Percentiles rank a stretch among this genome's conserved stretches.
phyloP scores from a whole-genome alignment of 2,797 vertebrate species.

The Amazona finschi region DNA sequence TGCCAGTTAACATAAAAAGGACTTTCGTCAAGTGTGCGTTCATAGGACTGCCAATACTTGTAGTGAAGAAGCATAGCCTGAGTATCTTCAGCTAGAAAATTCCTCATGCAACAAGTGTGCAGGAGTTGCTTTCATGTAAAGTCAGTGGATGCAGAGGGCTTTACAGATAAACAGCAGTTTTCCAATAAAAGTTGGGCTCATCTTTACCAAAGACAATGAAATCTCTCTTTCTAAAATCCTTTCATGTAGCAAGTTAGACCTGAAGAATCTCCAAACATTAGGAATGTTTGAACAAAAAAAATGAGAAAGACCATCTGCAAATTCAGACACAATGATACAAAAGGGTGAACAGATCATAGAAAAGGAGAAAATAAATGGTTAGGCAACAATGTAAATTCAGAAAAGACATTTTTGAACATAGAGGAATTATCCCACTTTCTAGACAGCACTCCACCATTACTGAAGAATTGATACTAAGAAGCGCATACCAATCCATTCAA shows the following conservation, averaged over 20 bases:
- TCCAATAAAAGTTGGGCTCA: not conserved
- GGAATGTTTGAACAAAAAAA: not conserved
- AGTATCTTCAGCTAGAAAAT: not conserved
- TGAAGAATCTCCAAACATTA: not conserved
- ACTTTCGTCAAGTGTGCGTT: not conserved
- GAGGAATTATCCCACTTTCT: not conserved
- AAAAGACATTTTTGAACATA: not conserved
- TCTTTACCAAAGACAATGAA: not conserved
- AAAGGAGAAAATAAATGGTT: not conserved
- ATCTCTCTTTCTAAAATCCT: not conserved
- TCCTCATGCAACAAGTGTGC: not conserved
- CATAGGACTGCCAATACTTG: not conserved
- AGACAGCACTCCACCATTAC: not conserved
- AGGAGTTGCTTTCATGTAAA: not conserved
- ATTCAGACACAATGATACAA: not conserved
- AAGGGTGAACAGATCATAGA: not conserved
- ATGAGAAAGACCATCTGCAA: not conserved
- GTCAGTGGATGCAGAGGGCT: not conserved
- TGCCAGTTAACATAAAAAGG: not conserved
- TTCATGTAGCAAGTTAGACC: not conserved
- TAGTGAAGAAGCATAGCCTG: not conserved
- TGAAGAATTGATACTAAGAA: not conserved
- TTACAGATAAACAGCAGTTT: not conserved
- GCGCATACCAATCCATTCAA: conserved; percentile 88
- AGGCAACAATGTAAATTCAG: not conserved